Evolutionary conservation across 2,113 vertebrate genomes (phyloP), one percentile per base, ranked within the genome.

Genomic region (Lathamus discolor): DNA sequence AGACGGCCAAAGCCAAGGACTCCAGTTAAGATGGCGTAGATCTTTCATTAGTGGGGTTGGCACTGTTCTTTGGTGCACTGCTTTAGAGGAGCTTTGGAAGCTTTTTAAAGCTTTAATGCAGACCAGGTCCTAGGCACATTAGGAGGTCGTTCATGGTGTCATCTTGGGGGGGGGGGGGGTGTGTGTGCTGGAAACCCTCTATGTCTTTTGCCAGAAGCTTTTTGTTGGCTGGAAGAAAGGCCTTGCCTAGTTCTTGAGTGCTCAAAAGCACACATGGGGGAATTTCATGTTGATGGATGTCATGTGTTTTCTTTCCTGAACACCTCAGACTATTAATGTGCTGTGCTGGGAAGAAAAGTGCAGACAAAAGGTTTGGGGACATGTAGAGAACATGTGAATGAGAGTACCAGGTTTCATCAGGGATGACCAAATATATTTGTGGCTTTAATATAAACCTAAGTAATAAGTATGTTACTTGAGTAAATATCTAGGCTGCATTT

Each of bases 81-180:
- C 37, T 95, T 64, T 48, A 75, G 73, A 78, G 55, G 23, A 68
- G 28, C 55, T 52, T 51, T 92, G 93, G 73, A 82, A 84, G 28
- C 17, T 88, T 83, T 70, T 33, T 68, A 68, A 86, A 24, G 22
- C 59, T 88, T 78, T 54, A 88, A 33, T 82, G 66, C 33, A 86
- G 62, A 86, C 39, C 80, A 91, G 48, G 86, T 91, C 52, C 19
- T 55, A 48, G 69, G 61, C 86, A 82, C 13, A 3, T 75, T 68
- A 92, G 76, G 86, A 90, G 64, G 83, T 25, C 92, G 67, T 77
- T 85, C n/a, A 8, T 90, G 59, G 59, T 92, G 88, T 96, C 82
- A 74, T 35, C 0, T 9, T 39, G 23, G 23, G 46, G 15, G 5
- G 7, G 15, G 12, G 35, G 8, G 37, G 37, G 37, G 37, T 39